Evolutionary conservation across 2,113 vertebrate genomes (phyloP).

Genomic region (Oreochromis tanganicae): DNA sequence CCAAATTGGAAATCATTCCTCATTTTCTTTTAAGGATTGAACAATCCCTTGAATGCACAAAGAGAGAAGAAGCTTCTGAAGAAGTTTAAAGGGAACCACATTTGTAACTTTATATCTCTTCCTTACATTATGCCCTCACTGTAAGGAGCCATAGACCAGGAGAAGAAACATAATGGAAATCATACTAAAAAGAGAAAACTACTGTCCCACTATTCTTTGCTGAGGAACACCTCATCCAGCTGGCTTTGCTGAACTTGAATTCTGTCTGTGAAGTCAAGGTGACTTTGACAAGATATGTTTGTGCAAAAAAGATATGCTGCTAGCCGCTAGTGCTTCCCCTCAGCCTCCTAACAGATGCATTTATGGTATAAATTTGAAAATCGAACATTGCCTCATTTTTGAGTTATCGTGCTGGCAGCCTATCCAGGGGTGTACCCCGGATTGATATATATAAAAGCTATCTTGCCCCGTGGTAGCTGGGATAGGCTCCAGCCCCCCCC

Average conservation of each 20-base stretch:
- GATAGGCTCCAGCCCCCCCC: not conserved
- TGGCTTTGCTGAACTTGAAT: not conserved
- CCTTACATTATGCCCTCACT: not conserved
- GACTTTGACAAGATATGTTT: not conserved
- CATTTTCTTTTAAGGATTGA: not conserved
- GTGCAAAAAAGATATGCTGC: not conserved
- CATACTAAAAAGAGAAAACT: not conserved
- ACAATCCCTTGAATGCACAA: not conserved
- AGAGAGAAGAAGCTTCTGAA: not conserved
- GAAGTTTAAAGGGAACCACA: not conserved
- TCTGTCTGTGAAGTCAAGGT: not conserved
- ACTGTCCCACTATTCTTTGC: not conserved
- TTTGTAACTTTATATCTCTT: not conserved
- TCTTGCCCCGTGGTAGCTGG: not conserved
- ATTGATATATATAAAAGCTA: not conserved
- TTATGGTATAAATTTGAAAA: not conserved
- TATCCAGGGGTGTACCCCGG: not conserved
- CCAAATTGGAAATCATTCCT: not conserved
- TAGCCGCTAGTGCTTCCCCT: not conserved
- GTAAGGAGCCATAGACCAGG: not conserved
- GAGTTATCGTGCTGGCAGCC: not conserved
- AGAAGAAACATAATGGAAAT: not conserved
- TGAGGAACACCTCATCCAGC: not conserved
- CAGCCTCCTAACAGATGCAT: not conserved
- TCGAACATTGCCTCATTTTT: not conserved